Evolutionary conservation across 2,113 vertebrate genomes (phyloP).

Genomic region (Arizona elegans): DNA sequence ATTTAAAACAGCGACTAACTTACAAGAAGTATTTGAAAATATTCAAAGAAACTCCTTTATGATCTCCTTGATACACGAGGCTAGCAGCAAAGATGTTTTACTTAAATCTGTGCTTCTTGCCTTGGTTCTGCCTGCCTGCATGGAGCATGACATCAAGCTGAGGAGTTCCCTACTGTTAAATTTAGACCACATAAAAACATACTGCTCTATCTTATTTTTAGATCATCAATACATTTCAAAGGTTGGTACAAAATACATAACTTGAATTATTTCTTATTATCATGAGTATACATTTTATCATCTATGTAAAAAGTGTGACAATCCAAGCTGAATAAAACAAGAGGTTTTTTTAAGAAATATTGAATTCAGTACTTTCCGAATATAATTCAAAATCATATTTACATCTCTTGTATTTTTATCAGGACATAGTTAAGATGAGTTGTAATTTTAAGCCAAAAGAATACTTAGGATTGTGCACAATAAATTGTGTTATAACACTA

Average conservation of each 20-base stretch:
- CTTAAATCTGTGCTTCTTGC: not conserved
- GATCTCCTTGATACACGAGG: not conserved
- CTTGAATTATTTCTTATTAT: not conserved
- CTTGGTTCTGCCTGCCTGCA: not conserved
- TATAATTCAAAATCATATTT: not conserved
- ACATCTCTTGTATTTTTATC: not conserved
- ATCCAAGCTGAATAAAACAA: not conserved
- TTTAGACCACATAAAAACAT: not conserved
- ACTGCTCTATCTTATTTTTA: not conserved
- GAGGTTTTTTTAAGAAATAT: not conserved
- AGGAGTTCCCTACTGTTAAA: not conserved
- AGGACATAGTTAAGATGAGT: too few species aligned
- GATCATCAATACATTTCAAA: not conserved
- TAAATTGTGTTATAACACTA: too few species aligned
- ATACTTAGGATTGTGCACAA: too few species aligned
- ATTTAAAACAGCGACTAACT: not conserved
- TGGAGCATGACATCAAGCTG: not conserved
- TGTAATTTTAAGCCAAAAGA: too few species aligned
- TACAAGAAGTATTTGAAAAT: not conserved
- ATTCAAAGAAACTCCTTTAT: not conserved
- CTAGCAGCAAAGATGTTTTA: not conserved
- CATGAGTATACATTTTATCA: not conserved
- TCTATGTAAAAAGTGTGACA: not conserved
- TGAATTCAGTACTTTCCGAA: not conserved
- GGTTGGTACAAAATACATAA: not conserved